phyloP scores from a whole-genome alignment of 2,797 vertebrate genomes.

The Melanotaenia maccullochi region DNA sequence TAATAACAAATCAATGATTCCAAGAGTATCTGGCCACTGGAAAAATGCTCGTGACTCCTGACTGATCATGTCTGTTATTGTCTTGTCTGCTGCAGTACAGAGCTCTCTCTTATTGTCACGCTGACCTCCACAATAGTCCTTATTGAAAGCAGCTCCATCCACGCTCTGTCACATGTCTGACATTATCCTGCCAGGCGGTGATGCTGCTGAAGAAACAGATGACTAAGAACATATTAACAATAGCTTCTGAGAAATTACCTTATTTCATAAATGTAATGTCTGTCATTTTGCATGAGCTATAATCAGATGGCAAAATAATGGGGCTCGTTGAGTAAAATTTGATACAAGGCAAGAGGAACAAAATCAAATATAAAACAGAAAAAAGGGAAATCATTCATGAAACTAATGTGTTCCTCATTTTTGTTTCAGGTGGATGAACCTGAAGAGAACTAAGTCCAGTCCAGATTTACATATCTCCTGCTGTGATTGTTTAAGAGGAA shows the following conservation, averaged over 20 bases:
- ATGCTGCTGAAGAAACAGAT: constrained; percentile 49
- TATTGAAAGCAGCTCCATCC: constrained; percentile 64
- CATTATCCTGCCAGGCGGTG: constrained; percentile 57
- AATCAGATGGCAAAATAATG: not conserved
- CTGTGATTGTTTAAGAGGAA: not conserved
- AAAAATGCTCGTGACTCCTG: constrained; percentile 27
- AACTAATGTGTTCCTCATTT: not conserved
- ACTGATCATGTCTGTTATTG: constrained; percentile 1
- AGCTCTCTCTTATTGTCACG: constrained; percentile 54
- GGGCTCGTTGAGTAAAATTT: not conserved
- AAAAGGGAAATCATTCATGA: not conserved
- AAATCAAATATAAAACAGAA: not conserved
- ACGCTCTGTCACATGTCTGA: constrained; percentile 68
- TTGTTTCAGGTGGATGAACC: not conserved
- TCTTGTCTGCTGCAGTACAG: constrained; percentile 37
- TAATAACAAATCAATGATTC: not conserved
- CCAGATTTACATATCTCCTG: not conserved
- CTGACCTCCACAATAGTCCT: constrained; percentile 65
- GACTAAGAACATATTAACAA: constrained; percentile 14
- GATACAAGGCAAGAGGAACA: not conserved
- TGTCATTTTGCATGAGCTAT: not conserved
- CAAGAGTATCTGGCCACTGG: not conserved
- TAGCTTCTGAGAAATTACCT: not conserved
- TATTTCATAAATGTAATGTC: not conserved
- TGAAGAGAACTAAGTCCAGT: not conserved